Base-by-base conservation (phyloP, 1,140 invertebrate species). In the Araneus ventricosus region DNA sequence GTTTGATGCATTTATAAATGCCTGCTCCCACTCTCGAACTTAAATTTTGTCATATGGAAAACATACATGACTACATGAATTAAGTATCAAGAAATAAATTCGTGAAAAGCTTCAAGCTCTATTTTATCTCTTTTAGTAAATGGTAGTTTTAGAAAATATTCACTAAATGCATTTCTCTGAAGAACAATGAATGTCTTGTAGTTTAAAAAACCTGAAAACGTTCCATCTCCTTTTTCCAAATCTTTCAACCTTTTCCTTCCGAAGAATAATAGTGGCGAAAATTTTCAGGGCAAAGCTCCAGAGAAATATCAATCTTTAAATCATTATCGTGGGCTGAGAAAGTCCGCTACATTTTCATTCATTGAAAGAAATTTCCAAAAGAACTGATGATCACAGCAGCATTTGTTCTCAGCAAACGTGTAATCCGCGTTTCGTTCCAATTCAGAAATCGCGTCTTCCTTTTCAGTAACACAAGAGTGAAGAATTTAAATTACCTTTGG, bases 401-500 rank as follows among this genome's bases (percentile, higher is more conserved):
- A 75, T 39, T 88, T 67, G 34, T 88, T 88, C 22, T 24, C 86
- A 70, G 34, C 86, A 88, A 88, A 67, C 52, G n/a, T n/a, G 34
- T 88, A 63, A 88, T 88, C 86, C n/a, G n/a, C 37, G 52, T 88
- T 88, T 85, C 45, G 27, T 52, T 61, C 52, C 27, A 63, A 61
- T 87, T 88, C 39, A 41, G 6, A 88, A 88, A 70, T 88, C 37
- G 37, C 27, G 86, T 41, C 59, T 88, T n/a, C n/a, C n/a, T n/a
- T 75, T 88, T 45, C 39, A 88, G 52, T n/a, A 88, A 27, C 61
- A 70, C 34, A 70, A 57, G 86, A 70, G 27, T 88, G 34, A 70
- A 27, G 63, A 88, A n/a, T 88, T 88, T 67, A 88, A 88, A 88
- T 88, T 88, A 70, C 63, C 84, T 88, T 39, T 45, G 34, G 86